phyloP scores from a whole-genome alignment of 2,113 vertebrate genomes.

The Anoura caudifer region DNA sequence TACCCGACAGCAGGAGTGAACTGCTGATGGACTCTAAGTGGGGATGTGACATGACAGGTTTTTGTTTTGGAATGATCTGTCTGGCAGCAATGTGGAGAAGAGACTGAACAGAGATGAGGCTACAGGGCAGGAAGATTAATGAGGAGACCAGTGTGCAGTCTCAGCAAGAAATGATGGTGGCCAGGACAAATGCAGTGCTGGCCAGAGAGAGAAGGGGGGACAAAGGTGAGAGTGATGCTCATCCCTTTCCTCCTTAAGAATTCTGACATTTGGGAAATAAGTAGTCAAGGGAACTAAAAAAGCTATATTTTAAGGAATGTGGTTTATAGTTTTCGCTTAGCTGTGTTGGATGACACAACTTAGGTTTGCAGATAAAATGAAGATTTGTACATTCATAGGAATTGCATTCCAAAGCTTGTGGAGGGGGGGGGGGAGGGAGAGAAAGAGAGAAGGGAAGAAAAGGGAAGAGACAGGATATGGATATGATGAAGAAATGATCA shows the following conservation, averaged over 20 bases:
- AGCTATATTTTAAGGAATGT: background rate
- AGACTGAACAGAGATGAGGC: background rate
- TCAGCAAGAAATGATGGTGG: background rate
- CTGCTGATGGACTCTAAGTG: background rate
- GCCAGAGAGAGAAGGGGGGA: background rate
- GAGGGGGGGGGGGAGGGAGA: background rate
- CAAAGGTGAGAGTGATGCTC: background rate
- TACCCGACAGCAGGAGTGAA: background rate
- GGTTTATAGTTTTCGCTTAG: background rate
- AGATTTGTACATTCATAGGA: background rate
- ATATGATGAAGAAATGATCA: background rate
- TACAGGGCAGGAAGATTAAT: background rate
- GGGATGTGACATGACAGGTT: background rate
- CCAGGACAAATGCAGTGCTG: background rate
- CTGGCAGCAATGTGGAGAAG: background rate
- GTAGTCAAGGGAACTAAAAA: background rate
- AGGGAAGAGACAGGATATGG: background rate
- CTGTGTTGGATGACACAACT: background rate
- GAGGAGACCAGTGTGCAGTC: background rate
- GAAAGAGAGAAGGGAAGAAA: accelerated
- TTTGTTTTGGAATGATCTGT: background rate
- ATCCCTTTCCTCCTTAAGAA: background rate
- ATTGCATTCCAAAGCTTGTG: background rate
- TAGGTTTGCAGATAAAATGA: background rate
- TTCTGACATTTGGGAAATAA: background rate